Percentiles rank a stretch among this genome's conserved stretches.
phyloP scores from a whole-genome alignment of 2,888 invertebrate genomes.

The Nephrotoma appendiculata region DNA sequence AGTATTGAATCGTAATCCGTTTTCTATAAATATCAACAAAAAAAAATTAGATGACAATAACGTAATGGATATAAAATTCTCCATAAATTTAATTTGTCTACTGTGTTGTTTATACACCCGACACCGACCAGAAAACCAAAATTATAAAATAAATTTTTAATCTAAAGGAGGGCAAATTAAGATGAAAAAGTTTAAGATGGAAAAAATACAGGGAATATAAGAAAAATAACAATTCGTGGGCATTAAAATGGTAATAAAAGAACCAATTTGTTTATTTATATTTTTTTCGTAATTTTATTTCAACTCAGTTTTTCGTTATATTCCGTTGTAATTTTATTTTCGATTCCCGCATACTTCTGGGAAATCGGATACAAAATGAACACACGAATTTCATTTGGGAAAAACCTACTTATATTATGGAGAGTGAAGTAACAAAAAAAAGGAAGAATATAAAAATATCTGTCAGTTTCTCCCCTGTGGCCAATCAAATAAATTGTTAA shows the following conservation, averaged over 20 bases:
- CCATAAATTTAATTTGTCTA: background rate
- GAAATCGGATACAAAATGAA: background rate
- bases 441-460: background rate
- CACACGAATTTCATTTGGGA: background rate
- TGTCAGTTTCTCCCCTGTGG: background rate
- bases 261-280: background rate
- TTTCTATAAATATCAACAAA: background rate
- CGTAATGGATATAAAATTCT: background rate
- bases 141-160: background rate
- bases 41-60: background rate
- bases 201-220: background rate
- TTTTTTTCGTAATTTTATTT: background rate
- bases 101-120: background rate
- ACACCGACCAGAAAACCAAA: background rate
- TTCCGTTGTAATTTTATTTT: background rate
- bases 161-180: background rate
- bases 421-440: background rate
- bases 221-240: background rate
- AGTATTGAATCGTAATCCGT: background rate
- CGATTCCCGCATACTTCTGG: background rate
- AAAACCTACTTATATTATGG: background rate
- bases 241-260: background rate
- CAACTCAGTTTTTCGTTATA: background rate
- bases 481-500: background rate
- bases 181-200: background rate